Evolutionary conservation across 2,113 vertebrate species (phyloP), one percentile per base, ranked within the genome.

Genomic region (Rana temporaria): DNA sequence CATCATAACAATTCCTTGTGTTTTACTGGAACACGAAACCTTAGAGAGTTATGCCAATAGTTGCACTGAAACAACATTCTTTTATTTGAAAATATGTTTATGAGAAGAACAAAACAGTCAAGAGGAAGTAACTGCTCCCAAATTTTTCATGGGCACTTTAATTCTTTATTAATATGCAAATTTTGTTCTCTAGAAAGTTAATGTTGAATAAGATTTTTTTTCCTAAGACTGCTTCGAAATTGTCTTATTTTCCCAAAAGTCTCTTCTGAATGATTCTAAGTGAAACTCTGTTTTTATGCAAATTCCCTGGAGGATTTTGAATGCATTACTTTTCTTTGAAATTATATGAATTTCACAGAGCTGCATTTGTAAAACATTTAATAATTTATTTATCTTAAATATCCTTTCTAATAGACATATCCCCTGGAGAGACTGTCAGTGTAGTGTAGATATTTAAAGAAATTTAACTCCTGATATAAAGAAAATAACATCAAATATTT

Each of bases 121-220:
- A 90, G 86, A 92, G 79, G 91, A 90, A 91, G 86, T 87, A 90
- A 89, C 72, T 78, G 86, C 87, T 90, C 88, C 89, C 88, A 86
- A 89, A 88, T 90, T 87, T 85, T 93, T 90, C 86, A 92, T 89
- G 78, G 87, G 82, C 87, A 90, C 87, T 90, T 92, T 91, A 92
- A 92, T 92, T 89, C 91, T 92, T 90, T 89, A 93, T 92, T 91
- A 92, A 91, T 88, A 93, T 91, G 92, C 84, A 93, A 91, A 92
- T 92, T 88, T 88, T 85, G 79, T 90, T 92, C 88, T 91, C 92
- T 89, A 90, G 86, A 90, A 88, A 87, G 56, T 75, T 62, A 42
- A 32, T 84, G 83, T 69, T 84, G 85, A 82, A 91, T 91, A 87
- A 86, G 83, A 82, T 88, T 85, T 60, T 70, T 4, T 85, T 87